These are phyloP conservation scores for Pristionchus fissidentatus DNA, from an alignment of 2,888 invertebrate species.

Conservation along the genomic window DNA sequence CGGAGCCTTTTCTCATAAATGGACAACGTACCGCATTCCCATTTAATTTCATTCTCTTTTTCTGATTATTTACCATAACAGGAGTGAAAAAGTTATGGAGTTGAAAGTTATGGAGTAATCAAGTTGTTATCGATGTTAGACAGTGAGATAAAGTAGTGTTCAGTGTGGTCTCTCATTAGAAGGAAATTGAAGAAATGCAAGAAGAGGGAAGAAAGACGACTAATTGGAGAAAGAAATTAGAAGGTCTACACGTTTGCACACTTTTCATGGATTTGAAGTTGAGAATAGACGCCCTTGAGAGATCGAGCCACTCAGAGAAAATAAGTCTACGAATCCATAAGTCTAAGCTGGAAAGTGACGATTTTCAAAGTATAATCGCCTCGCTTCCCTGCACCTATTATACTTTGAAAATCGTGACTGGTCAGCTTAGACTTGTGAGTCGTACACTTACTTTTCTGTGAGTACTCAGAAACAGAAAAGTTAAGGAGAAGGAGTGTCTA, in stretches of 20 bases:
- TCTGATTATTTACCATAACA: background rate
- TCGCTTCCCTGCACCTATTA: no score
- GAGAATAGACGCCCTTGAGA: no score
- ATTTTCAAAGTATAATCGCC: no score
- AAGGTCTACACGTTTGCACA: background rate
- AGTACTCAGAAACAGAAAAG: no score
- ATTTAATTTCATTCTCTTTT: background rate
- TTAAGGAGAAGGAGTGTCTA: no score
- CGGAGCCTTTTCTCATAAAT: no score
- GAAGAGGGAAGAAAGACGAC: background rate
- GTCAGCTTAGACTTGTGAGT: no score
- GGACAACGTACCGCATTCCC: no score
- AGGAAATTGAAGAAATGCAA: background rate
- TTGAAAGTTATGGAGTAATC: background rate
- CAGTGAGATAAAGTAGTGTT: background rate
- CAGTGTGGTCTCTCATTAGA: background rate
- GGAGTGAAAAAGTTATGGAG: conserved; percentile 3
- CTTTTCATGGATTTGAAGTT: no score
- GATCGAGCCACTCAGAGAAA: background rate
- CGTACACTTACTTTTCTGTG: no score
- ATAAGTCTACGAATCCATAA: background rate
- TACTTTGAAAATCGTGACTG: no score
- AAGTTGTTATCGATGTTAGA: background rate
- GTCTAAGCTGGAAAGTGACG: no score
- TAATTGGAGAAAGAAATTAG: conserved; percentile 11